Evolutionary conservation across 2,888 invertebrate species (phyloP).

Genomic region (Molorchus minor): DNA sequence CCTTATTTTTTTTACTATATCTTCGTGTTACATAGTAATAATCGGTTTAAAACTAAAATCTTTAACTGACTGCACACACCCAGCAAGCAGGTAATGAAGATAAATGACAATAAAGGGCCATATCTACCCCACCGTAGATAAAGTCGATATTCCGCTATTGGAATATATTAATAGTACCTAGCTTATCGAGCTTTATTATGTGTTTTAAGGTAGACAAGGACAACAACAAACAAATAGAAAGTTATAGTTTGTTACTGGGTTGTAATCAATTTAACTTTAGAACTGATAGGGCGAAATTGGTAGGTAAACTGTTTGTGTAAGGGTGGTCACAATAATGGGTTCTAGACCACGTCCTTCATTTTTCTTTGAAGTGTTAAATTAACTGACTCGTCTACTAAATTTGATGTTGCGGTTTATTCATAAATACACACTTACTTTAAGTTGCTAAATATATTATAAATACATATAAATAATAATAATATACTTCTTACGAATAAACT

Average conservation of each 20-base stretch:
- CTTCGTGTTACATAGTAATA: no score
- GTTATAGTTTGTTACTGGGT: conserved; percentile 34
- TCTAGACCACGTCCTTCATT: background rate
- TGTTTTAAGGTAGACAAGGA: conserved; percentile 37
- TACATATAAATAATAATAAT: no score
- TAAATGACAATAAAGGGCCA: background rate
- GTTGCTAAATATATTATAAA: no score
- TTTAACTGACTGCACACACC: no score
- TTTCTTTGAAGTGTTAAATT: background rate
- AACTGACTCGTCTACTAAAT: background rate
- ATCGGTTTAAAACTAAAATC: no score
- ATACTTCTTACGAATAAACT: no score
- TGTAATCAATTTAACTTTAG: conserved; percentile 41
- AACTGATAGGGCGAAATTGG: conserved; percentile 37
- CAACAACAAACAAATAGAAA: conserved; percentile 35
- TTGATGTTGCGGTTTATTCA: no score
- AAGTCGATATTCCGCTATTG: conserved; percentile 19
- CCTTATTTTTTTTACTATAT: no score
- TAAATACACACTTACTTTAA: no score
- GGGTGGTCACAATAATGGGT: background rate
- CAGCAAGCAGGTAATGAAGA: background rate
- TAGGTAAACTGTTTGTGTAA: conserved; percentile 24
- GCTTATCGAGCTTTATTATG: conserved; percentile 32
- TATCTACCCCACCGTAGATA: background rate
- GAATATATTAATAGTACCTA: conserved; percentile 29